Evolutionary conservation across 2,113 vertebrate species (phyloP).

Genomic region (Hemicordylus capensis): DNA sequence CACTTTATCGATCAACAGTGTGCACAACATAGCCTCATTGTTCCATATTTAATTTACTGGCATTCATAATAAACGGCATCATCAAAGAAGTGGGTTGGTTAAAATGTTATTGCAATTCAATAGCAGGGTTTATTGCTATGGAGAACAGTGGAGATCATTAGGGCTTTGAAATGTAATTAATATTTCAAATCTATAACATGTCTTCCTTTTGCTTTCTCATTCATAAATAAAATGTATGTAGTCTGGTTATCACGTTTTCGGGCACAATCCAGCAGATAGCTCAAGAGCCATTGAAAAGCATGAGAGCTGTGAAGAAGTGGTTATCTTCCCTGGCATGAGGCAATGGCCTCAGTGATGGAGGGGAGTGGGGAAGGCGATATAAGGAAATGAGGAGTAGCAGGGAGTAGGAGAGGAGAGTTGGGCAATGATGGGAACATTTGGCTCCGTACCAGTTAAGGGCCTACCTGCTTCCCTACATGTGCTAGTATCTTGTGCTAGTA

Average conservation of each 20-base stretch:
- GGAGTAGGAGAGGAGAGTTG: neutral
- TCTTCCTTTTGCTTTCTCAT: neutral
- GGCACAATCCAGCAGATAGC: neutral
- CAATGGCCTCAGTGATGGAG: neutral
- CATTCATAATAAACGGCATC: slow-evolving; percentile 29
- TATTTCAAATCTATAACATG: rapidly evolving
- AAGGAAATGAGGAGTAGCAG: too few species aligned
- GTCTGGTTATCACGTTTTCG: neutral
- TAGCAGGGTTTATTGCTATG: slow-evolving; percentile 17
- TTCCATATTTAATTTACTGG: slow-evolving; percentile 26
- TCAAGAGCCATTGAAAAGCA: neutral
- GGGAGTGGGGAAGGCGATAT: neutral
- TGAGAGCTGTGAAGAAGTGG: neutral
- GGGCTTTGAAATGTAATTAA: slow-evolving; percentile 20
- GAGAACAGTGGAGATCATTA: neutral
- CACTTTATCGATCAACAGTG: slow-evolving; percentile 17
- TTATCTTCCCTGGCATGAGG: neutral
- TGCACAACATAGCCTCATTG: neutral
- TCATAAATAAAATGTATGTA: neutral
- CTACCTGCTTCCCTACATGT: too few species aligned
- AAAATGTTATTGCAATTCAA: slow-evolving; percentile 36
- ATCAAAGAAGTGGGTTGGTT: slow-evolving; percentile 33
- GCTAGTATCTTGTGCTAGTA: too few species aligned
- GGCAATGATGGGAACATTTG: too few species aligned
- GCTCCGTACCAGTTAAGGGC: too few species aligned